Percentiles rank a stretch among this genome's conserved stretches.
phyloP scores from a whole-genome alignment of 37 sponge, comb jelly and placozoan species.

The Theonella swinhoei region DNA sequence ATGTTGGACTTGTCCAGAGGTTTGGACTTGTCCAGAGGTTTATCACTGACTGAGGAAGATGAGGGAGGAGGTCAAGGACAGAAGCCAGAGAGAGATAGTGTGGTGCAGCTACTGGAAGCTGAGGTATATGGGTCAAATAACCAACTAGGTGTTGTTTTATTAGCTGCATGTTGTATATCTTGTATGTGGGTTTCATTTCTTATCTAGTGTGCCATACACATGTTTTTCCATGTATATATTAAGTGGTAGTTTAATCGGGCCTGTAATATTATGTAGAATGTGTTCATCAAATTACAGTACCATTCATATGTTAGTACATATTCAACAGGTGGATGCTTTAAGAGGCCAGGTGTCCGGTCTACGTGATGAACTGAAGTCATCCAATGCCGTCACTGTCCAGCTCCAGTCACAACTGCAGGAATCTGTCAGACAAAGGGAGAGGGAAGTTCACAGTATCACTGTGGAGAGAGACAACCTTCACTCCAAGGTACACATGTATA shows the following conservation, averaged over 20 bases:
- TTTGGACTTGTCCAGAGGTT: neutral
- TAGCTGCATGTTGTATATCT: too few relatives aligned
- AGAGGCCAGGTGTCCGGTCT: constrained; percentile 28
- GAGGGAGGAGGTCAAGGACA: neutral
- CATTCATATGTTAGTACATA: too few relatives aligned
- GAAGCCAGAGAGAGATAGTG: constrained; percentile 25
- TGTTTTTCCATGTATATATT: too few relatives aligned
- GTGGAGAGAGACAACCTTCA: neutral
- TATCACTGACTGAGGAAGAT: neutral
- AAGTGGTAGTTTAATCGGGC: too few relatives aligned
- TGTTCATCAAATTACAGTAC: too few relatives aligned
- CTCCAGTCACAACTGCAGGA: constrained; percentile 37
- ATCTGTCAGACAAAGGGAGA: neutral
- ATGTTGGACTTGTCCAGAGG: too few relatives aligned
- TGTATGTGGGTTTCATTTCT: too few relatives aligned
- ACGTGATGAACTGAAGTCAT: constrained; percentile 30
- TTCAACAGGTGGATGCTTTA: constrained; percentile 68
- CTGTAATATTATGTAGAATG: too few relatives aligned
- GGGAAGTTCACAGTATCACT: neutral
- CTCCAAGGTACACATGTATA: neutral
- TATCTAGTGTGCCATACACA: too few relatives aligned
- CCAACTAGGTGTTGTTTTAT: too few relatives aligned
- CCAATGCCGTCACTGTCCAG: constrained; percentile 2
- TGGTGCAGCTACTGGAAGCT: constrained; percentile 40
- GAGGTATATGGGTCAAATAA: too few relatives aligned